Conservation (phyloP, 1,140 invertebrate genomes). For the Danaus plexippus region DNA sequence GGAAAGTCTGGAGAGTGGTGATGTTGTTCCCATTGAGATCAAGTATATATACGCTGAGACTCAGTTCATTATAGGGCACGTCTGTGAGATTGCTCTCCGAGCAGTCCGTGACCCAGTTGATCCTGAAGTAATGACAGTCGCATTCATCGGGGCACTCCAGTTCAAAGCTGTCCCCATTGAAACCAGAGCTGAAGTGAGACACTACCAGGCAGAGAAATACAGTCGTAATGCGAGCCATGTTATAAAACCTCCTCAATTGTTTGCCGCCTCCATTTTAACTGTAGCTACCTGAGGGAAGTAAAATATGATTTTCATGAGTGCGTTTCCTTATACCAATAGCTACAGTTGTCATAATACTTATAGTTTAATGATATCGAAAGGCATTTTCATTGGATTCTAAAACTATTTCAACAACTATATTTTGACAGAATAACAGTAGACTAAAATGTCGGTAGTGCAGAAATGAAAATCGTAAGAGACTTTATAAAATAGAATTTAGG, state of each 20-base stretch:
- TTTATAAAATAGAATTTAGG: no score
- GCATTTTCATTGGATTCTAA: no score
- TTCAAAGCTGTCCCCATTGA: constrained; percentile 76
- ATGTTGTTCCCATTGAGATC: constrained; percentile 81
- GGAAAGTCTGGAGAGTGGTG: constrained; percentile 74
- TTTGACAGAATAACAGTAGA: no score
- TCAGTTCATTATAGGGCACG: constrained; percentile 78
- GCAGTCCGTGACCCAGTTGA: constrained; percentile 84
- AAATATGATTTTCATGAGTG: background rate
- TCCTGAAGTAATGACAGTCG: constrained; percentile 82
- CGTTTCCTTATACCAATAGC: no score
- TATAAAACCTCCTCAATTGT: constrained; percentile 19
- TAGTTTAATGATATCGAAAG: no score
- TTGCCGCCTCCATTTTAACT: constrained; percentile 29
- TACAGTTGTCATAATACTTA: no score
- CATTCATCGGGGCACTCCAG: constrained; percentile 81
- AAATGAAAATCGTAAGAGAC: no score
- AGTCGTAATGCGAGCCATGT: constrained; percentile 36
- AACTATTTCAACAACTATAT: no score
- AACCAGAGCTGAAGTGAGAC: constrained; percentile 30
- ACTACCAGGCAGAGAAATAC: constrained; percentile 31
- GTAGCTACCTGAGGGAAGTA: constrained; percentile 28
- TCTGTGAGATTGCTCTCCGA: constrained; percentile 82
- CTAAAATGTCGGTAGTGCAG: no score
- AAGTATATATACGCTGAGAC: constrained; percentile 79